Evolutionary conservation across 2,888 invertebrate genomes (phyloP).

Genomic region (Caenorhabditis parvicauda): DNA sequence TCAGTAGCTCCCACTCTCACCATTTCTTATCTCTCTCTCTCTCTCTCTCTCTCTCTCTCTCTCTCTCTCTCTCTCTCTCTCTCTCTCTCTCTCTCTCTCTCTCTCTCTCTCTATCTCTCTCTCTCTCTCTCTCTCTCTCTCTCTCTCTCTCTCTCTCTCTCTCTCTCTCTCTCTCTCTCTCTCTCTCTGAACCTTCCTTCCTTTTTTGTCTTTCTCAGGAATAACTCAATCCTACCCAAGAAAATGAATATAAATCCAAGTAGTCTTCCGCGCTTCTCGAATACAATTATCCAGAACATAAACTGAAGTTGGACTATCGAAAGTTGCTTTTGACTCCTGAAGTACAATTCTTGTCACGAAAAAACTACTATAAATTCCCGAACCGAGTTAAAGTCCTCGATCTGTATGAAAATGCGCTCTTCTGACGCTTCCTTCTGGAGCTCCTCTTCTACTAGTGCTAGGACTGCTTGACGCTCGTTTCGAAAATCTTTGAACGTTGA

Average conservation of each 20-base stretch:
- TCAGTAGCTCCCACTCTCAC: slow-evolving; percentile 2
- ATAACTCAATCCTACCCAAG: too few species aligned
- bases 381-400: slow-evolving; percentile 39
- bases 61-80: neutral
- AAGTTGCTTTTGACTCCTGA: slow-evolving; percentile 24
- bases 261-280: slow-evolving; percentile 13
- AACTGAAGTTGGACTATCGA: slow-evolving; percentile 23
- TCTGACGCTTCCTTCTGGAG: slow-evolving; percentile 5
- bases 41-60: slow-evolving; percentile 14
- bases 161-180: too few species aligned
- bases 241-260: slow-evolving; percentile 22
- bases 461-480: slow-evolving; percentile 16
- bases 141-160: too few species aligned
- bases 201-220: too few species aligned
- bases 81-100: slow-evolving; percentile 6
- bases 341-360: too few species aligned
- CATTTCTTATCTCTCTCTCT: slow-evolving; percentile 6
- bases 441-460: slow-evolving; percentile 11
- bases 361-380: too few species aligned
- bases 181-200: too few species aligned
- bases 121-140: too few species aligned
- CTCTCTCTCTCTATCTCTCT: neutral
- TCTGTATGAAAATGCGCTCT: slow-evolving; percentile 21
- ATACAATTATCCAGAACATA: slow-evolving; percentile 26
- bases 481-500: slow-evolving; percentile 37